Conservation (phyloP, 2,888 invertebrate genomes). For the Lepidocyrtoides sp. region DNA sequence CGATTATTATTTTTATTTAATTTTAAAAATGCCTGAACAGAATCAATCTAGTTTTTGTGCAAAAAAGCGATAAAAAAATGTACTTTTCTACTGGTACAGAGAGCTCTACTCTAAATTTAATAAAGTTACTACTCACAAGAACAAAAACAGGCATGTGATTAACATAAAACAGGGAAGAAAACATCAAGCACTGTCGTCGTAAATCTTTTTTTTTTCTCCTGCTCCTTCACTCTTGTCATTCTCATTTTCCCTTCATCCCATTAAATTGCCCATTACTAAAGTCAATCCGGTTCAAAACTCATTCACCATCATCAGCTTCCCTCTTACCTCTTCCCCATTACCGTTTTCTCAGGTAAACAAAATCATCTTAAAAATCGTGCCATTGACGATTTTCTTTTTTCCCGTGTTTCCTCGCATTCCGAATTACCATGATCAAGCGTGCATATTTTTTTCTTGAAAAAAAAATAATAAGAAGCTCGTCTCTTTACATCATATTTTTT, state of each 20-base stretch:
- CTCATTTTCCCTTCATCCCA: background rate
- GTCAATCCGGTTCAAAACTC: conserved; percentile 26
- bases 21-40: too few species aligned
- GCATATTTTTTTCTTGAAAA: too few species aligned
- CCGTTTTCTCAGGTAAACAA: conserved; percentile 45
- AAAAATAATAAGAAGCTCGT: background rate
- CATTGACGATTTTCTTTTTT: background rate
- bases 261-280: too few species aligned
- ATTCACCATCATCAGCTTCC: background rate
- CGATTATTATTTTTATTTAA: too few species aligned
- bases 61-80: conserved; percentile 27
- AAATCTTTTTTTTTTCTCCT: background rate
- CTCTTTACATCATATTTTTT: background rate
- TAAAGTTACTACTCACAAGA: background rate
- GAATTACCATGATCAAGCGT: conserved; percentile 3
- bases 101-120: conserved; percentile 7
- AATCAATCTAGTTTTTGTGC: conserved; percentile 20
- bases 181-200: background rate
- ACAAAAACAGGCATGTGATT: background rate
- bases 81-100: conserved; percentile 14
- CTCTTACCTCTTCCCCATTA: too few species aligned
- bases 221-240: background rate
- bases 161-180: conserved; percentile 4
- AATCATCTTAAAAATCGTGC: conserved; percentile 17
- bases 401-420: background rate